Conservation (phyloP, 2,888 invertebrate genomes). For the Tenthredo scrophulariae region DNA sequence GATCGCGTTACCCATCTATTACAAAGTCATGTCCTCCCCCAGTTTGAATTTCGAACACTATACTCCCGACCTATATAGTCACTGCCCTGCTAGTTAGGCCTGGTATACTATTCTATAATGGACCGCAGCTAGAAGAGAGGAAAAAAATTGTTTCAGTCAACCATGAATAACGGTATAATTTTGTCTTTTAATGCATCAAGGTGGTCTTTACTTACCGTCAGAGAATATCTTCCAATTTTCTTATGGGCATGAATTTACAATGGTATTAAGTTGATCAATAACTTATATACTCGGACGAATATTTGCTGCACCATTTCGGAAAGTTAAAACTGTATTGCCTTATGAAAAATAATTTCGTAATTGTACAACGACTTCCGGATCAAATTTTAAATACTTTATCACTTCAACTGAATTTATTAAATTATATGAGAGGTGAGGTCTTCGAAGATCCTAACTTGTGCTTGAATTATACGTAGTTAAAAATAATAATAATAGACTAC, state of each 20-base stretch:
- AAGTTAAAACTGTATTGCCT: not conserved
- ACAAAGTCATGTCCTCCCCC: constrained; percentile 54
- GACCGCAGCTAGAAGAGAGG: not conserved
- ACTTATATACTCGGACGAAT: not conserved
- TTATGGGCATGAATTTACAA: not conserved
- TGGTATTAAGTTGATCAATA: not conserved
- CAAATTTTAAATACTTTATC: not conserved
- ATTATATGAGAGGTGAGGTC: not conserved
- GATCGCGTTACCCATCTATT: constrained; percentile 71
- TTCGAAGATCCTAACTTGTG: not conserved
- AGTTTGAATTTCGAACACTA: constrained; percentile 34
- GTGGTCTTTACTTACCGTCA: not conserved
- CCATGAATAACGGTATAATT: not conserved
- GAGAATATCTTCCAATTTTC: not conserved
- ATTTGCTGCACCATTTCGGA: not conserved
- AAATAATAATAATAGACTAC: not conserved
- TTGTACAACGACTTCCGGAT: not conserved
- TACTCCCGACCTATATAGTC: not conserved
- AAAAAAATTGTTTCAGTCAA: not conserved
- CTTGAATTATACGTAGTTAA: not conserved
- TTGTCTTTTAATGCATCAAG: not conserved
- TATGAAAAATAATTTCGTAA: not conserved
- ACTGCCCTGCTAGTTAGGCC: not conserved
- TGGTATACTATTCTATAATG: not conserved
- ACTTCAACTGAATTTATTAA: not conserved